Conservation (phyloP, 2,797 vertebrate genomes). For the Gorsachius magnificus region DNA sequence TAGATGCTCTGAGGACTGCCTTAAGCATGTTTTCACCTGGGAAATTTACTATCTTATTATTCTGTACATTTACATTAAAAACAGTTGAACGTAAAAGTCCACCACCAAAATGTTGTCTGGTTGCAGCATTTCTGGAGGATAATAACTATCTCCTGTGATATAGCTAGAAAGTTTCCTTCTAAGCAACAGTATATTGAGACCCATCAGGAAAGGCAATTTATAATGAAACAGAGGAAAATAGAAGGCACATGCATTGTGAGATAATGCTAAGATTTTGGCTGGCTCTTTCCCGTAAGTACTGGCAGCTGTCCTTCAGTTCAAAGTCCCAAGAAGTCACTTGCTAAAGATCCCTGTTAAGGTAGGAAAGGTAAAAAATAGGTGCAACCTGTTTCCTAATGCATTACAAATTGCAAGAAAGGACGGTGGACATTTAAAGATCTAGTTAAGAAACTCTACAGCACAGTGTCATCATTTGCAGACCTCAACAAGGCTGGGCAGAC, state of each 20-base stretch:
- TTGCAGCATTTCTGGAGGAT: too few species aligned
- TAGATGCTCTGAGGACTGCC: not conserved
- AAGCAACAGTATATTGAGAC: not conserved
- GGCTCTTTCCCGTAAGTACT: not conserved
- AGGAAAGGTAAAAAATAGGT: not conserved
- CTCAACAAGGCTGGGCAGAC: not conserved
- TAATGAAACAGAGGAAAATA: not conserved
- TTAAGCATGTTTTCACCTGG: not conserved
- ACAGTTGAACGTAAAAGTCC: too few species aligned
- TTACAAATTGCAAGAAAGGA: not conserved
- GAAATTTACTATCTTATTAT: not conserved
- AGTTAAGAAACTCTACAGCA: not conserved
- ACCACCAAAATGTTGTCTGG: too few species aligned
- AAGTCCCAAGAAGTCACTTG: not conserved
- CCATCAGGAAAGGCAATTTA: not conserved
- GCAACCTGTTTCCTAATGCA: not conserved
- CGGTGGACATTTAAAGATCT: not conserved
- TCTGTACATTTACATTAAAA: too few species aligned
- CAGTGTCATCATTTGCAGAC: not conserved
- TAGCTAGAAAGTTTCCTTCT: not conserved
- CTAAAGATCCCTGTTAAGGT: not conserved
- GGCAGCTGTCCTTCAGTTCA: not conserved
- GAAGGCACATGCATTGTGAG: not conserved
- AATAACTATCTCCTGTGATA: not conserved
- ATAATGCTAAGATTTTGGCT: not conserved